Base-by-base conservation (phyloP, 2,113 vertebrate genomes). In the Leiothrix lutea region DNA sequence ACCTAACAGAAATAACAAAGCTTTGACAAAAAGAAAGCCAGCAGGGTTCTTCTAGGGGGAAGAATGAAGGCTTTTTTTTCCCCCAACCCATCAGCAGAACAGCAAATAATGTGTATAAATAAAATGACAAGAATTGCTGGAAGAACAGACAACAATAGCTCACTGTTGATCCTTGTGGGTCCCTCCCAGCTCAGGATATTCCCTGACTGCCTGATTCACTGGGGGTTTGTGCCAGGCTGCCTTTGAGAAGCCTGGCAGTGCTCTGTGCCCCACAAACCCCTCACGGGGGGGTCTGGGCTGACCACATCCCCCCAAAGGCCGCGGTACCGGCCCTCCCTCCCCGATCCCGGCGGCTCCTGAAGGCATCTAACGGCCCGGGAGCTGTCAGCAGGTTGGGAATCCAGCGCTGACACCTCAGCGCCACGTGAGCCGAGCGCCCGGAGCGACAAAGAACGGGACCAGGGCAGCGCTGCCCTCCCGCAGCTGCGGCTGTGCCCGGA, bases 251-350 rank as follows among this genome's bases (percentile, higher is more conserved):
- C 45, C 67, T 16, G 75, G 62, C 80, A 71, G 38, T 2, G 6
- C 67, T n/a, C 62, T 8, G 36, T 2, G n/a, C n/a, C 86, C 36
- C 44, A 9, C 14, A 6, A 2, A 23, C 2, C 18, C 42, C 73
- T n/a, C 45, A 1, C 4, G 9, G 40, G 42, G 2, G 40, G 35
- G 38, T 33, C 29, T 1, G 2, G 2, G 47, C 79, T 58, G 51
- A 13, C 1, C 4, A 1, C 69, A 78, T 53, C 8, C 11, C 20
- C 58, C 7, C 44, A 1, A 0, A 2, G 25, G 22, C 22, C 20
- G 6, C 45, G 12, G 65, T 2, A 3, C 5, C 2, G 29, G 51
- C 20, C 12, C 23, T 4, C 60, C 64, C 56, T 21, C 7, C 19
- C 21, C 9, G 28, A 5, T 1, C 11, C 25, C 0, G 2, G 28